Evolutionary conservation across 2,113 vertebrate species (phyloP).

Genomic region (Pelvicachromis taeniatus): DNA sequence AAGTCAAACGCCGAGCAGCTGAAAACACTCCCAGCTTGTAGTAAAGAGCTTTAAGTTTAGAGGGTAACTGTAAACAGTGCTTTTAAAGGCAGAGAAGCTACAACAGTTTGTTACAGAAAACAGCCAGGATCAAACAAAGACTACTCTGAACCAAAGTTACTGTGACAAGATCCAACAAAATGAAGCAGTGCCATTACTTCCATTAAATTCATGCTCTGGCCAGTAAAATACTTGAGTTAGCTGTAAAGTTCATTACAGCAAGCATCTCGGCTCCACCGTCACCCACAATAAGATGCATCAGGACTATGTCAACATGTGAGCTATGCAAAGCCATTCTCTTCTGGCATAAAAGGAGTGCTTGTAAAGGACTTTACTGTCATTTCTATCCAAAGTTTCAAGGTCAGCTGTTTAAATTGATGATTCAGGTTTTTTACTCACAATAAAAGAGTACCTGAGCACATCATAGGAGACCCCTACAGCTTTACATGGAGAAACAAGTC

Average conservation of each 20-base stretch:
- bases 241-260: not conserved
- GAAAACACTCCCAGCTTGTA: not conserved
- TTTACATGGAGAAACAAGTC: not conserved
- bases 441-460: not conserved
- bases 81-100: not conserved
- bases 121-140: not conserved
- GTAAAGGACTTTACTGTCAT: not conserved
- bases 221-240: not conserved
- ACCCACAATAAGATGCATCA: not conserved
- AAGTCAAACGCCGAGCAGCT: not conserved
- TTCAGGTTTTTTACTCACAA: not conserved
- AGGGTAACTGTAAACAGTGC: not conserved
- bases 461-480: not conserved
- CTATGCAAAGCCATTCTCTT: fast-evolving
- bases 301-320: not conserved
- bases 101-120: not conserved
- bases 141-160: not conserved
- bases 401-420: not conserved
- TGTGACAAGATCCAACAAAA: not conserved
- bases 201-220: not conserved
- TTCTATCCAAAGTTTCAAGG: not conserved
- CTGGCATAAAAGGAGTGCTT: not conserved
- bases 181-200: not conserved
- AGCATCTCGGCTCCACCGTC: not conserved
- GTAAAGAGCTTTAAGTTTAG: not conserved